Evolutionary conservation across 2,797 vertebrate genomes (phyloP).

Genomic region (Lepidocolaptes lacrymiger): DNA sequence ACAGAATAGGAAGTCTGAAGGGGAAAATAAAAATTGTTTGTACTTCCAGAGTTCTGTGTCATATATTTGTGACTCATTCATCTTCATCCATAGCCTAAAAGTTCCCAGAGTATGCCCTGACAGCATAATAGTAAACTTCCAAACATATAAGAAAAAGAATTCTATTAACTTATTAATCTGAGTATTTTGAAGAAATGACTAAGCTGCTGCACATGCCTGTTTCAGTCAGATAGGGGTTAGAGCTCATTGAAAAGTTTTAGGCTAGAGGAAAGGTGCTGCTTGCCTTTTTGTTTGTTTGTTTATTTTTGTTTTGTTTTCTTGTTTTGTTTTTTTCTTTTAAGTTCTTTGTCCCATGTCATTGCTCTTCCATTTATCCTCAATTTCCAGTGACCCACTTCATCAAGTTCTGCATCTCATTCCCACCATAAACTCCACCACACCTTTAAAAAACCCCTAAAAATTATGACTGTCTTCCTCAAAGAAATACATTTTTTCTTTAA

Average conservation of each 20-base stretch:
- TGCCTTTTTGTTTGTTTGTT: background rate
- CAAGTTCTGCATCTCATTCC: fast-evolving
- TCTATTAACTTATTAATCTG: background rate
- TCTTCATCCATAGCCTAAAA: background rate
- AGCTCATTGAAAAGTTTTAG: background rate
- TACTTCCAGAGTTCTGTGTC: background rate
- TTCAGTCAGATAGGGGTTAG: background rate
- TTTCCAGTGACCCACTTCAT: background rate
- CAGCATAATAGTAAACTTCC: background rate
- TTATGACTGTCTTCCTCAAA: background rate
- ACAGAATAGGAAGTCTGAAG: background rate
- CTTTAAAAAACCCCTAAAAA: background rate
- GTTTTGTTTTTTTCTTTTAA: background rate
- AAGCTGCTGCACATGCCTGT: background rate
- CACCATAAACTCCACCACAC: background rate
- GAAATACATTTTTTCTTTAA: background rate
- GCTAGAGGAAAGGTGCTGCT: fast-evolving
- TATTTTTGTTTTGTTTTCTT: no score
- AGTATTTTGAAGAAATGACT: background rate
- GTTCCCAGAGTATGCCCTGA: background rate
- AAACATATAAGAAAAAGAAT: background rate
- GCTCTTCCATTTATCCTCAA: background rate
- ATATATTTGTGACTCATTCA: background rate
- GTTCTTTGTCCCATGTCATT: background rate
- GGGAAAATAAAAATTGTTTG: background rate